Evolutionary conservation across 2,888 invertebrate genomes (phyloP).

Genomic region (Caenorhabditis sp.): DNA sequence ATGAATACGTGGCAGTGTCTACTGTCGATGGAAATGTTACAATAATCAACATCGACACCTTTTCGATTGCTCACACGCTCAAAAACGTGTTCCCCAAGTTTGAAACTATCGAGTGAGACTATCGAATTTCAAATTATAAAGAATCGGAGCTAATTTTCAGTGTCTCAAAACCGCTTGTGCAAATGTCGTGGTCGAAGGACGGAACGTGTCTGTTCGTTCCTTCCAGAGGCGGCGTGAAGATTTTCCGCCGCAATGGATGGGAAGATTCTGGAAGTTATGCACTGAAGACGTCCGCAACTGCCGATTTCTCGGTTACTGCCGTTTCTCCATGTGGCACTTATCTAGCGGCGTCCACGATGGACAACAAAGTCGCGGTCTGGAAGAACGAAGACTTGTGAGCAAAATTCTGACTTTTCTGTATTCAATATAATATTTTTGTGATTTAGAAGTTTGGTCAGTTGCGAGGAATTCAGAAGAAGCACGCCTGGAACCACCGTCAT

Average conservation of each 20-base stretch:
- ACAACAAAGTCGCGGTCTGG: conserved; percentile 56
- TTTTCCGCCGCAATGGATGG: conserved; percentile 15
- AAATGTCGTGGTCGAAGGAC: conserved; percentile 46
- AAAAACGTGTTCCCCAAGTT: conserved; percentile 46
- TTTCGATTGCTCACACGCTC: conserved; percentile 19
- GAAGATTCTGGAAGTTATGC: conserved; percentile 13
- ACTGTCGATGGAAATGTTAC: conserved; percentile 57
- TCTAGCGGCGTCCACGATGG: conserved; percentile 54
- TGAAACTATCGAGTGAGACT: conserved; percentile 47
- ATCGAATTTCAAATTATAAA: too few relatives aligned
- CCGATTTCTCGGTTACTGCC: conserved; percentile 17
- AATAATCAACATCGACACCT: conserved; percentile 24
- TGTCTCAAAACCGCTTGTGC: conserved; percentile 29
- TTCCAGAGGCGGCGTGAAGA: conserved; percentile 45
- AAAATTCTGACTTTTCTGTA: background rate
- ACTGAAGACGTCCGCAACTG: background rate
- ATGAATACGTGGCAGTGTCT: conserved; percentile 51
- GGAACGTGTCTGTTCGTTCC: conserved; percentile 54
- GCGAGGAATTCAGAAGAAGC: conserved; percentile 38
- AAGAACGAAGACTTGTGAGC: conserved; percentile 26
- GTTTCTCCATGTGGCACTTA: conserved; percentile 52
- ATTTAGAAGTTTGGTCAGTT: conserved; percentile 25
- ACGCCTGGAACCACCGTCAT: conserved; percentile 48
- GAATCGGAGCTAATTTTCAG: conserved; percentile 39
- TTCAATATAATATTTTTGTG: background rate